Percentiles rank a stretch among this genome's conserved stretches.
These are phyloP conservation scores for Heterocephalus glaber DNA, from an alignment of 2,113 vertebrate genomes.

Conservation along the genomic window DNA sequence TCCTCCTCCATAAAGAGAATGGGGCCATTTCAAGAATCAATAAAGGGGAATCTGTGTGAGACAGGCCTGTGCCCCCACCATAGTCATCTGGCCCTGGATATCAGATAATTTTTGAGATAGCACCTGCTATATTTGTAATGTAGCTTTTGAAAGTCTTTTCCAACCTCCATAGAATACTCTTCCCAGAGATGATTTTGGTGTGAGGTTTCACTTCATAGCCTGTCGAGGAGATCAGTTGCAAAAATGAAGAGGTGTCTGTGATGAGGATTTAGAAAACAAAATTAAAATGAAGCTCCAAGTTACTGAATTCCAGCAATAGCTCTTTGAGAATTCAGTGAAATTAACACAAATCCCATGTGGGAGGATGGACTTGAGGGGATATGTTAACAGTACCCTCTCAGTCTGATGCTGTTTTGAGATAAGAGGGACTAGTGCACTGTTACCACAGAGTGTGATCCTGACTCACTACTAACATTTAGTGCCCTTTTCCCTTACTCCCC, in stretches of 20 bases:
- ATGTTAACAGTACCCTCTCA: neutral
- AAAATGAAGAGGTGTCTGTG: neutral
- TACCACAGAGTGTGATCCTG: neutral
- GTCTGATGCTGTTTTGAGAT: neutral
- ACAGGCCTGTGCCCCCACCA: neutral
- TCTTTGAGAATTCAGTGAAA: neutral
- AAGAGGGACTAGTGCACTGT: neutral
- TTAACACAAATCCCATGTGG: neutral
- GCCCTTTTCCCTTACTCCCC: accelerated
- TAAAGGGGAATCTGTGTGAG: neutral
- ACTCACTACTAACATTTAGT: neutral
- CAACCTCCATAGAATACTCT: neutral
- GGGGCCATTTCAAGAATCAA: slow-evolving; percentile 46
- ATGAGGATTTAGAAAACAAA: slow-evolving; percentile 2
- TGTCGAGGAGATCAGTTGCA: slow-evolving; percentile 19
- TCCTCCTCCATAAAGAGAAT: slow-evolving; percentile 57
- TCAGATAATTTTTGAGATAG: neutral
- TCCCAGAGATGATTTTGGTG: neutral
- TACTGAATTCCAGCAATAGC: neutral
- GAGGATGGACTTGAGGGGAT: neutral
- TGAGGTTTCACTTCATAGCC: slow-evolving; percentile 42
- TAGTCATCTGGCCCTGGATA: neutral
- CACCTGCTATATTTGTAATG: neutral
- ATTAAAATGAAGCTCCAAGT: slow-evolving; percentile 3
- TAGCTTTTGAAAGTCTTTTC: neutral